Percentiles rank a stretch among this genome's conserved stretches.
phyloP scores from a whole-genome alignment of 2,888 invertebrate genomes.

The Plemyria rubiginata region DNA sequence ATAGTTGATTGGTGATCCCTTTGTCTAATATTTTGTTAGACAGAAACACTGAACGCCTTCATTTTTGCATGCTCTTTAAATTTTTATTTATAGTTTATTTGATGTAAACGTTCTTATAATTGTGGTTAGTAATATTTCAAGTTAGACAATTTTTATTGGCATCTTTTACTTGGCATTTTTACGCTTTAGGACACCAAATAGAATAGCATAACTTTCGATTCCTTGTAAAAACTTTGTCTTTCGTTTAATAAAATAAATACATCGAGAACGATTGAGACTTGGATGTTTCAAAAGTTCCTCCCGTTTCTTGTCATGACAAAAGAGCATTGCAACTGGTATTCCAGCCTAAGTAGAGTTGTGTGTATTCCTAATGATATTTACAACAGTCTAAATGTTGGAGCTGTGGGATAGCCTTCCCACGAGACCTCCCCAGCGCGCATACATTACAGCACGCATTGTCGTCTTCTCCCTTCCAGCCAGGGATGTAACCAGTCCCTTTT shows the following conservation, averaged over 20 bases:
- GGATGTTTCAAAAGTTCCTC: not conserved
- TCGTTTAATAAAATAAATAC: not conserved
- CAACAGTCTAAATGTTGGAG: constrained; percentile 44
- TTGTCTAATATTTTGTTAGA: no score
- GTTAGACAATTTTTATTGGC: no score
- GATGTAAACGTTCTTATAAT: no score
- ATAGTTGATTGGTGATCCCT: no score
- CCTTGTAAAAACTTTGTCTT: not conserved
- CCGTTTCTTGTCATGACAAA: not conserved
- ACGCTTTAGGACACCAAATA: no score
- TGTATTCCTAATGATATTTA: constrained; percentile 43
- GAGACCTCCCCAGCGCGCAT: constrained; percentile 81
- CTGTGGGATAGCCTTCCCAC: constrained; percentile 57
- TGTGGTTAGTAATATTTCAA: no score
- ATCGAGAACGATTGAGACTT: no score
- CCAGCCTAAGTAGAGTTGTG: constrained; percentile 31
- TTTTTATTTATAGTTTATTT: no score
- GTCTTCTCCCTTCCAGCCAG: constrained; percentile 43
- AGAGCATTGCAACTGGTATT: constrained; percentile 7
- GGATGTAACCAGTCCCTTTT: constrained; percentile 36
- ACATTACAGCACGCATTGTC: constrained; percentile 75
- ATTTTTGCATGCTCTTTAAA: no score
- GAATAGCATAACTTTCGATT: not conserved
- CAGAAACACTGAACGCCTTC: no score
- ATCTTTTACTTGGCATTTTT: no score